These are phyloP conservation scores for Arge pagana DNA, from an alignment of 2,888 invertebrate species.

Conservation along the genomic window DNA sequence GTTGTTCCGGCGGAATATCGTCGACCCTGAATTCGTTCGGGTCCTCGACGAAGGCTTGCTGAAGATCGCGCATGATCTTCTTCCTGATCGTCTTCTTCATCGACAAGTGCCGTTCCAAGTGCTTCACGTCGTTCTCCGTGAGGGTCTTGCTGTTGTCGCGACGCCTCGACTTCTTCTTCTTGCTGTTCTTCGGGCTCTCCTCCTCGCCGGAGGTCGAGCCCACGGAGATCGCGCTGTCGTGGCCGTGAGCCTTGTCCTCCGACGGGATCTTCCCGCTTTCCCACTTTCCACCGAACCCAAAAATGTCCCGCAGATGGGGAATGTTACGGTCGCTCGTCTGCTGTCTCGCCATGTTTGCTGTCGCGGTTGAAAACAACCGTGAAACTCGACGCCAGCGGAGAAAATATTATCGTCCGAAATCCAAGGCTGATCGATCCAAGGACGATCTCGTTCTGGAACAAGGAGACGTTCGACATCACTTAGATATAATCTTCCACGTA, in stretches of 20 bases:
- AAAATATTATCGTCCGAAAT: neutral
- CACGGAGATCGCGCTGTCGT: conserved; percentile 56
- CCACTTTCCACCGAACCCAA: conserved; percentile 65
- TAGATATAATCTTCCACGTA: too few species aligned
- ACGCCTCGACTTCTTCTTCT: conserved; percentile 66
- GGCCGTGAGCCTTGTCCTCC: conserved; percentile 53
- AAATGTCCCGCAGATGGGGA: conserved; percentile 77
- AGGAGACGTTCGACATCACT: too few species aligned
- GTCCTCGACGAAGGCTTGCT: conserved; percentile 75
- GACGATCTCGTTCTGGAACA: conserved; percentile 16
- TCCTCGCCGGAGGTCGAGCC: conserved; percentile 57
- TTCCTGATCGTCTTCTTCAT: conserved; percentile 87
- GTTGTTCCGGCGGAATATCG: conserved; percentile 70
- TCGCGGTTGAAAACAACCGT: too few species aligned
- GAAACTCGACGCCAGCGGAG: too few species aligned
- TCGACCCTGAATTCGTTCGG: conserved; percentile 74
- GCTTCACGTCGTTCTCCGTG: conserved; percentile 72
- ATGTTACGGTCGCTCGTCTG: conserved; percentile 75
- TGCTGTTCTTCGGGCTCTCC: conserved; percentile 59
- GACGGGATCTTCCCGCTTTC: conserved; percentile 46
- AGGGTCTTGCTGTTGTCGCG: conserved; percentile 73
- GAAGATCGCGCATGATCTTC: conserved; percentile 83
- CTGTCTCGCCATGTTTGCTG: conserved; percentile 47
- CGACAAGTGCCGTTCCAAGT: conserved; percentile 79
- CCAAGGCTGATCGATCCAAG: conserved; percentile 8